Conservation (phyloP, 2,888 invertebrate species). For the Aphodius granarius region DNA sequence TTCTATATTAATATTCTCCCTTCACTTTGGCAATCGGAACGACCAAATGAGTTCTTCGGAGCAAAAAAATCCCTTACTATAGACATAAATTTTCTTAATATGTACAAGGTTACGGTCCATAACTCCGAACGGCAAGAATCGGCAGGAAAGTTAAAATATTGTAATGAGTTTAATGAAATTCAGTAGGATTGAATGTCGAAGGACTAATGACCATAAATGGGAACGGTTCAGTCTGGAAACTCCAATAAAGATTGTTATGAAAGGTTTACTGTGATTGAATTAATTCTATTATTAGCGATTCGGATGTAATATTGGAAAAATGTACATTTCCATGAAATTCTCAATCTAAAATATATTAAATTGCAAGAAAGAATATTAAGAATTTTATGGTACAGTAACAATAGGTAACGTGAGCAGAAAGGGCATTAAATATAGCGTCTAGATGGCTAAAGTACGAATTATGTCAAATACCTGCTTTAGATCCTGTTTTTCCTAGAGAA, state of each 20-base stretch:
- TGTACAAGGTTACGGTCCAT: not conserved
- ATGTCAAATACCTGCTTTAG: not conserved
- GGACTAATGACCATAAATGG: not conserved
- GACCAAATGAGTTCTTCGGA: not conserved
- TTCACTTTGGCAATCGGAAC: not conserved
- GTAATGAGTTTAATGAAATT: not conserved
- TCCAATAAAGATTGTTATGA: no score
- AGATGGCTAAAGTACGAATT: not conserved
- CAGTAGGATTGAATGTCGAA: not conserved
- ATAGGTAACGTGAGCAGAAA: no score
- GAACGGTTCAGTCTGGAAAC: not conserved
- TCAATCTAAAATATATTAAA: not conserved
- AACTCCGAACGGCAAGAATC: not conserved
- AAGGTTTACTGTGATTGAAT: not conserved
- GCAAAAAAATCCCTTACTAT: not conserved
- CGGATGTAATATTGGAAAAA: not conserved
- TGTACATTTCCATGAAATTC: not conserved
- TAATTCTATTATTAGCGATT: not conserved
- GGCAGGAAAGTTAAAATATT: not conserved
- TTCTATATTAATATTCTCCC: not conserved
- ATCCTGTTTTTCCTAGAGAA: not conserved
- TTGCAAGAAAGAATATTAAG: not conserved
- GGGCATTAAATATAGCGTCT: not conserved
- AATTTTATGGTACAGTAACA: no score
- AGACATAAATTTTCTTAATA: not conserved